Conservation (phyloP, 2,797 vertebrate genomes). For the Anisognathus igniventris region DNA sequence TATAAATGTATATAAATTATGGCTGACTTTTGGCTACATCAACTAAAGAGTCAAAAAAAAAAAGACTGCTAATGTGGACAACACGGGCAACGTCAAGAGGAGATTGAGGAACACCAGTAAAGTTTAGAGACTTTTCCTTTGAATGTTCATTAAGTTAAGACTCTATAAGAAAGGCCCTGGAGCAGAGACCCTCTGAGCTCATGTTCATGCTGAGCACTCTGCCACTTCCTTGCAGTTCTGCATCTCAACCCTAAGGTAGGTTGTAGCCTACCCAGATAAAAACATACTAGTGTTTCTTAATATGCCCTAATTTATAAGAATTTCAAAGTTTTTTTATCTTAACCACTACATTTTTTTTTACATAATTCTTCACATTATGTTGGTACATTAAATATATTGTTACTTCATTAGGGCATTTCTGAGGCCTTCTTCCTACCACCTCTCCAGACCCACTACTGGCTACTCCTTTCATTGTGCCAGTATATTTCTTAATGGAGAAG, state of each 20-base stretch:
- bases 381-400: background rate
- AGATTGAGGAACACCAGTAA: background rate
- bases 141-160: background rate
- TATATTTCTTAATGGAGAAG: background rate
- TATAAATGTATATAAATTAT: background rate
- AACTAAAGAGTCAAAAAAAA: background rate
- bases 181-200: background rate
- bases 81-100: background rate
- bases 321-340: background rate
- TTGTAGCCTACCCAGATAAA: background rate
- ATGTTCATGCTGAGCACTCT: background rate
- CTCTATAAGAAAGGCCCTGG: background rate
- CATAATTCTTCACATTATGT: background rate
- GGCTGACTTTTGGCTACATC: background rate
- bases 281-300: fast-evolving
- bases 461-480: background rate
- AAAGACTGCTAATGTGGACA: background rate
- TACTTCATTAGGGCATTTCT: background rate
- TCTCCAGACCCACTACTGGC: background rate
- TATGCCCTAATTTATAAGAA: background rate
- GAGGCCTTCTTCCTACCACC: background rate
- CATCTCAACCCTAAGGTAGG: background rate
- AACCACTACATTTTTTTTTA: background rate
- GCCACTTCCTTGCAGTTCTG: background rate
- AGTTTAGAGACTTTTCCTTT: background rate